These are phyloP conservation scores for Gavia stellata DNA, from an alignment of 2,113 vertebrate species.

Conservation along the genomic window DNA sequence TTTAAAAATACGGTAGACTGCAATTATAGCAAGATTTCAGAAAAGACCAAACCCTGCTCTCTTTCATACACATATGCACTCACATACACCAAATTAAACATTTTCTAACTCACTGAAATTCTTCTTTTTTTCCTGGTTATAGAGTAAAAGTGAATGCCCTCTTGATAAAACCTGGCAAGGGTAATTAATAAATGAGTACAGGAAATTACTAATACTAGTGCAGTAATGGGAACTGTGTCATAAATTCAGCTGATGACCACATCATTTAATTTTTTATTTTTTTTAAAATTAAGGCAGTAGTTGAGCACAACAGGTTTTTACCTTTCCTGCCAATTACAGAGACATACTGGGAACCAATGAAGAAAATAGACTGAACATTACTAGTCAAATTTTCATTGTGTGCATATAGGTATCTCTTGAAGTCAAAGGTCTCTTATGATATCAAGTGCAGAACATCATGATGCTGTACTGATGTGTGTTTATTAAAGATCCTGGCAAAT, in stretches of 20 bases:
- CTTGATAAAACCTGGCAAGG: not conserved
- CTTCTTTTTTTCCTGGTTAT: not conserved
- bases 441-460: accelerated
- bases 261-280: not conserved
- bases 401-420: not conserved
- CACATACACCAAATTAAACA: not conserved
- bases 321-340: not conserved
- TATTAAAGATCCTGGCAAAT: not conserved
- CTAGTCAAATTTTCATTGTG: not conserved
- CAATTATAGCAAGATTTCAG: not conserved
- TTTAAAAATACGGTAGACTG: not conserved
- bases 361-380: not conserved
- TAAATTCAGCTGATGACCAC: not conserved
- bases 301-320: not conserved
- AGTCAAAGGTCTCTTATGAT: not conserved
- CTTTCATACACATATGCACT: not conserved
- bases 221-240: not conserved
- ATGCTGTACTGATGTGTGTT: accelerated
- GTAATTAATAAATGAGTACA: not conserved
- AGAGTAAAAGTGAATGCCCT: not conserved
- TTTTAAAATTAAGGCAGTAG: not conserved
- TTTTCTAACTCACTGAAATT: not conserved
- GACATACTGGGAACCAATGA: not conserved
- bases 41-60: not conserved
- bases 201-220: not conserved